Percentiles rank a stretch among this genome's conserved stretches.
Evolutionary conservation across 1,140 invertebrate species (phyloP).

Genomic region (Euwallacea fornicatus): DNA sequence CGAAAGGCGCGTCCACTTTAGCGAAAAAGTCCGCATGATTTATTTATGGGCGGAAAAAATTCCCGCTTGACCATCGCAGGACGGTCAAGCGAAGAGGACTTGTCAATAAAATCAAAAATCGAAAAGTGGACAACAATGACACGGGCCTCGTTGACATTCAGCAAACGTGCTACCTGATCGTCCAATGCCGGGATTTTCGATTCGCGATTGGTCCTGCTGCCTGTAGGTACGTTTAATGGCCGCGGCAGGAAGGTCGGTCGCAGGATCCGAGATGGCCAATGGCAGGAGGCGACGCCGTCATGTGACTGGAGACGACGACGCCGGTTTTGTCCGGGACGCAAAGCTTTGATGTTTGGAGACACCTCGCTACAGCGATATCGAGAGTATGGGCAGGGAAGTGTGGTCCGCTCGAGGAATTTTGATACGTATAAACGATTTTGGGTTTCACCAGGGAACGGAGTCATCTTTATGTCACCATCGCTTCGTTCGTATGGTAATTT

Average conservation of each 20-base stretch:
- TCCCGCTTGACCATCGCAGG: background rate
- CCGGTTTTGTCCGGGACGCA: background rate
- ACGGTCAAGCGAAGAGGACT: background rate
- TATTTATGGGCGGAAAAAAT: background rate
- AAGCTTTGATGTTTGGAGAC: too few species aligned
- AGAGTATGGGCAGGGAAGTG: too few species aligned
- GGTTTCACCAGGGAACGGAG: too few species aligned
- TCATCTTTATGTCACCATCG: too few species aligned
- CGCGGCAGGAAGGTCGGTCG: slow-evolving; percentile 31
- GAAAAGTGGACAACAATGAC: slow-evolving; percentile 3
- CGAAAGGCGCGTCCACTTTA: background rate
- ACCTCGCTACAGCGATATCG: too few species aligned
- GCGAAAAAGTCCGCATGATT: background rate
- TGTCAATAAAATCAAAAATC: slow-evolving; percentile 7
- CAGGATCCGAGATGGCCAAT: slow-evolving; percentile 23
- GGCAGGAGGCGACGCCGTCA: slow-evolving; percentile 24
- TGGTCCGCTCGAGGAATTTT: too few species aligned
- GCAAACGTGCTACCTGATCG: slow-evolving; percentile 28
- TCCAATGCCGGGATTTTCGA: slow-evolving; percentile 28
- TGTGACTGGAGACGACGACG: slow-evolving; percentile 24
- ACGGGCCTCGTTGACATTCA: slow-evolving; percentile 29
- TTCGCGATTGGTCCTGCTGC: slow-evolving; percentile 24
- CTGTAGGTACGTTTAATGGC: slow-evolving; percentile 32
- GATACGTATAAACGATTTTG: too few species aligned
- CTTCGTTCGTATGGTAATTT: too few species aligned